Evolutionary conservation across 2,113 vertebrate species (phyloP), one percentile per base, ranked within the genome.

Genomic region (Chroicocephalus ridibundus): DNA sequence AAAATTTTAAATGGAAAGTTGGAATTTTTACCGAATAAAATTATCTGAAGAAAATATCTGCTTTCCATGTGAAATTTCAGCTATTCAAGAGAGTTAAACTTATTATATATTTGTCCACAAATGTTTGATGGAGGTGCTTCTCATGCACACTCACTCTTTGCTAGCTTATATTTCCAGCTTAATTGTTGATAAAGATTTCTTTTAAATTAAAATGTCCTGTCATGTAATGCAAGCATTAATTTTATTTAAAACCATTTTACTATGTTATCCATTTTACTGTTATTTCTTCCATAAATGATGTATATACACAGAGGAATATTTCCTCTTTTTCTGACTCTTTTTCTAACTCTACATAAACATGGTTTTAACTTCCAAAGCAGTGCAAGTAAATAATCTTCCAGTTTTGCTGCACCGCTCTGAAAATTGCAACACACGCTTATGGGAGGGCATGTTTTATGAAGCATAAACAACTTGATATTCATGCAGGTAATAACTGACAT

Each of bases 331-430:
- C 42, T 64, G 2, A 10, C 20, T 47, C 18, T 58, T 42, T 46
- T 88, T 20, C 29, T 21, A 71, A 38, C 7, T 57, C 34, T 47
- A 6, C 0, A 1, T 22, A 40, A n/a, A 16, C 1, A 6, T 10
- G 15, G 4, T 46, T 93, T 91, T 77, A 68, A 26, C 7, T 44
- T 95, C 17, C 47, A 52, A 84, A 85, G 6, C 38, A 85, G n/a
- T 22, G 29, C 22, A 82, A 51, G 24, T n/a, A 88, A 15, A 38
- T 83, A 0, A 25, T 71, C 6, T 60, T 65, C 44, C 6, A 29
- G 1, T 69, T 61, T 82, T 77, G 51, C 40, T 74, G 17, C 11
- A 5, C 1, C 3, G 29, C 25, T 77, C 90, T 65, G 32, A 58
- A 90, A 91, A 88, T 24, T 65, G 19, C 47, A 70, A 14, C 13